Evolutionary conservation across 2,797 vertebrate genomes (phyloP).

Genomic region (Glyptemys insculpta): DNA sequence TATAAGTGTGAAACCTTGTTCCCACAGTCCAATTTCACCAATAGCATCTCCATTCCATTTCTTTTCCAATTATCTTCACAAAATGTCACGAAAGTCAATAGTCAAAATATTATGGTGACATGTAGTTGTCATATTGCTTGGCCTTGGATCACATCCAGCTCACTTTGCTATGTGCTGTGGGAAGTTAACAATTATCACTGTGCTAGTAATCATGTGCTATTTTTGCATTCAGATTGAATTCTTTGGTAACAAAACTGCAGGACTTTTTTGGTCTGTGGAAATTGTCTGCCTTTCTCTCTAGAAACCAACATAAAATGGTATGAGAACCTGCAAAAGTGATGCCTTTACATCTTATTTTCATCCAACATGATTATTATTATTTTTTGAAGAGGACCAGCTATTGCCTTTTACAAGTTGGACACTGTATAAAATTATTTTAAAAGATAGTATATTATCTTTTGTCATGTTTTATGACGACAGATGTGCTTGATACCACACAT

Average conservation of each 20-base stretch:
- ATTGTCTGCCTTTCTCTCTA: too few relatives aligned
- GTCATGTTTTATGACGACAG: not conserved
- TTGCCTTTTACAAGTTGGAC: fast-evolving
- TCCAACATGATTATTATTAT: not conserved
- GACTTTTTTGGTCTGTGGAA: too few relatives aligned
- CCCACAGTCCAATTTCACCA: too few relatives aligned
- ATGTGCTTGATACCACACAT: not conserved
- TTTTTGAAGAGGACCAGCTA: not conserved
- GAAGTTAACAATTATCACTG: not conserved
- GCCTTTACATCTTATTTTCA: not conserved
- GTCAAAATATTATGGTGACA: not conserved
- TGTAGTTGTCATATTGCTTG: not conserved
- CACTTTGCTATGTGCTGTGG: not conserved
- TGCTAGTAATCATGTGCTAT: too few relatives aligned
- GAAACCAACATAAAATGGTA: too few relatives aligned
- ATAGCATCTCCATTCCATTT: not conserved
- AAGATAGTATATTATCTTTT: not conserved
- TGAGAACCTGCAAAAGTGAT: too few relatives aligned
- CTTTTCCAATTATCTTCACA: not conserved
- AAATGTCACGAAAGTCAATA: not conserved
- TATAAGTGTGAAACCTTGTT: not conserved
- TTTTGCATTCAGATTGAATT: too few relatives aligned
- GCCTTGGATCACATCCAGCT: not conserved
- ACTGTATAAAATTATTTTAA: not conserved
- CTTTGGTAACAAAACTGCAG: too few relatives aligned